These are phyloP conservation scores for Melanotaenia parkinsoni DNA, from an alignment of 2,797 vertebrate species.

Conservation along the genomic window DNA sequence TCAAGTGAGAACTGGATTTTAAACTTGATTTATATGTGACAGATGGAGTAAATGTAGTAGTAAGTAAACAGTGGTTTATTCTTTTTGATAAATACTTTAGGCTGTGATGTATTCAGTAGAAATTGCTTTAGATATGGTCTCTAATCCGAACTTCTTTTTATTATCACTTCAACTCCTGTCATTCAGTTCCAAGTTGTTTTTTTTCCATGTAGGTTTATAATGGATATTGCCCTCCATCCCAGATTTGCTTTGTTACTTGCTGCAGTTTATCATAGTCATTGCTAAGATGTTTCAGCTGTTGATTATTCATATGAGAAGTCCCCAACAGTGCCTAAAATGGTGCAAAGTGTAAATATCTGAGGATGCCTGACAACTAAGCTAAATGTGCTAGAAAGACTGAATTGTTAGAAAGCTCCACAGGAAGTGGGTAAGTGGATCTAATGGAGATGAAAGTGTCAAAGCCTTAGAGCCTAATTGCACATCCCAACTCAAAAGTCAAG, in stretches of 20 bases:
- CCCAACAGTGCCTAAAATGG: neutral
- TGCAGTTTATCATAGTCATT: neutral
- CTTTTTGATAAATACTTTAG: neutral
- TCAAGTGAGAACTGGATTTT: neutral
- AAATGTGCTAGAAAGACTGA: neutral
- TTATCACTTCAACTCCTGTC: neutral
- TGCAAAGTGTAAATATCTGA: neutral
- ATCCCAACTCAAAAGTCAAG: neutral
- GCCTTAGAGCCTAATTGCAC: no score
- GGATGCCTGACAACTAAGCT: neutral
- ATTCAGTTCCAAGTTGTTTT: no score
- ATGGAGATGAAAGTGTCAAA: neutral
- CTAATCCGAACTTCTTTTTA: neutral
- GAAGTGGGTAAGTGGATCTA: neutral
- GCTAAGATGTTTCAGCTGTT: neutral
- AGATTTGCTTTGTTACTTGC: no score
- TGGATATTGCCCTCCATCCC: no score
- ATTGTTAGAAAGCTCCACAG: neutral
- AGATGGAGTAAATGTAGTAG: neutral
- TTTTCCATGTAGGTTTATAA: no score
- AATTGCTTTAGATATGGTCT: neutral
- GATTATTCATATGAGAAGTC: no score
- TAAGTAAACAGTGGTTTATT: slow-evolving; percentile 9
- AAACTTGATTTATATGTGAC: neutral
- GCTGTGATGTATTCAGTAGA: neutral